Evolutionary conservation across 2,888 invertebrate species (phyloP).

Genomic region (Ephialtes manifestator): DNA sequence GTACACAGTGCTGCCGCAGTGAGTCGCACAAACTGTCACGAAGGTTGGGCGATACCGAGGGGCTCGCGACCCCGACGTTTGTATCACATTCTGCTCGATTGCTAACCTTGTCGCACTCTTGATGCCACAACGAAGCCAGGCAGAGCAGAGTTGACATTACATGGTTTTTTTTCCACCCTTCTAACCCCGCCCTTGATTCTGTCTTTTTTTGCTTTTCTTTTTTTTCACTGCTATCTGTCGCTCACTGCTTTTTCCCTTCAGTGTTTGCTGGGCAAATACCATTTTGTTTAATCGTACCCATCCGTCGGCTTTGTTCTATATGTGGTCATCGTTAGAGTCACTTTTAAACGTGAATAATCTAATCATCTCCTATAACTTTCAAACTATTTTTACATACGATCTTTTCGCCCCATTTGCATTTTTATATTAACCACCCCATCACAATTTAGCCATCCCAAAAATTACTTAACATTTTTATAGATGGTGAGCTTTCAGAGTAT

Average conservation of each 20-base stretch:
- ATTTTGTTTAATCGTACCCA: constrained; percentile 68
- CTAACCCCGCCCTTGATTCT: background rate
- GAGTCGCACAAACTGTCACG: constrained; percentile 17
- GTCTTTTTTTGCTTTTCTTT: background rate
- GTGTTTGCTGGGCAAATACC: constrained; percentile 68
- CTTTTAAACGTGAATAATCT: constrained; percentile 70
- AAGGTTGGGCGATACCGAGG: constrained; percentile 18
- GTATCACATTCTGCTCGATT: constrained; percentile 26
- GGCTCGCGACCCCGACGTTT: constrained; percentile 24
- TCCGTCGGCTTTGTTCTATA: constrained; percentile 52
- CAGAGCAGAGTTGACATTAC: constrained; percentile 16
- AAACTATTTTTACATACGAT: background rate
- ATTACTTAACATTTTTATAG: too few relatives aligned
- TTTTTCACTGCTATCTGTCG: constrained; percentile 10
- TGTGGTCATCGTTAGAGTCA: constrained; percentile 47
- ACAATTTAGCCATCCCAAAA: too few relatives aligned
- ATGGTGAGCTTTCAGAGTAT: too few relatives aligned
- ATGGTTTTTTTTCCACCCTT: background rate
- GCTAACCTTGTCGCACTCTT: constrained; percentile 23
- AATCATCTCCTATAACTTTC: constrained; percentile 31
- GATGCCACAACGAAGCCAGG: constrained; percentile 27
- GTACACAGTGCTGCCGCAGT: constrained; percentile 33
- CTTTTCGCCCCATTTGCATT: background rate
- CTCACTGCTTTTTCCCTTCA: constrained; percentile 48
- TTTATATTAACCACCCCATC: background rate